A percentile compares a stretch with the other conserved stretches of the same genome.
These are phyloP conservation scores for Nymphicus hollandicus DNA, from an alignment of 2,113 vertebrate genomes.

Conservation along the genomic window DNA sequence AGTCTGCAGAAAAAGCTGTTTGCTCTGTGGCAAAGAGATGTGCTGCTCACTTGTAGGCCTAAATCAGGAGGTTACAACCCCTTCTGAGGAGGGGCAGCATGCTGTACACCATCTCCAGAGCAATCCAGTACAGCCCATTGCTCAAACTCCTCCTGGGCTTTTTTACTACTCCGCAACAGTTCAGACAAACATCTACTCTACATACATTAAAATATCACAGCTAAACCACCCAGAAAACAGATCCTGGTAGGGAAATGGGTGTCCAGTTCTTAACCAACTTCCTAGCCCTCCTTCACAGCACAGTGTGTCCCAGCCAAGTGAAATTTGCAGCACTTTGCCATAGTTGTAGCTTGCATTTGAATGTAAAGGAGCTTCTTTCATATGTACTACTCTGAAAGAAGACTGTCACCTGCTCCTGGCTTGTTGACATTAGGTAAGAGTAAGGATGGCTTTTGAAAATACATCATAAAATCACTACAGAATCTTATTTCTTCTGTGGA, in stretches of 20 bases:
- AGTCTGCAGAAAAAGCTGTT: background rate
- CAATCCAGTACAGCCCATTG: background rate
- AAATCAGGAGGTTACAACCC: background rate
- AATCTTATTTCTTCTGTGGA: background rate
- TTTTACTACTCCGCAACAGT: background rate
- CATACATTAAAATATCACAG: background rate
- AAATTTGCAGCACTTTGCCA: background rate
- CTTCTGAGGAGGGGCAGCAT: background rate
- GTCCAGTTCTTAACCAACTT: background rate
- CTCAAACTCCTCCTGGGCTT: background rate
- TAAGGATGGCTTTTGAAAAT: background rate
- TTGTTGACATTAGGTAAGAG: background rate
- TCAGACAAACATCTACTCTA: background rate
- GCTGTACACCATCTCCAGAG: background rate
- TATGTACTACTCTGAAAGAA: background rate
- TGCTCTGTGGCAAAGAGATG: background rate
- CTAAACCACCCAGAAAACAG: background rate
- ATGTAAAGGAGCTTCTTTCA: background rate
- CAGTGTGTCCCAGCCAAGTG: background rate
- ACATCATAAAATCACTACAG: background rate
- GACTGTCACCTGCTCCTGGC: background rate
- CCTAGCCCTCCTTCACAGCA: background rate
- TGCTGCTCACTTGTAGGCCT: background rate
- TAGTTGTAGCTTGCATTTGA: background rate
- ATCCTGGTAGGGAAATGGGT: accelerated